Evolutionary conservation across 2,797 vertebrate genomes (phyloP).

Genomic region (Stomatorhinus walkeri): DNA sequence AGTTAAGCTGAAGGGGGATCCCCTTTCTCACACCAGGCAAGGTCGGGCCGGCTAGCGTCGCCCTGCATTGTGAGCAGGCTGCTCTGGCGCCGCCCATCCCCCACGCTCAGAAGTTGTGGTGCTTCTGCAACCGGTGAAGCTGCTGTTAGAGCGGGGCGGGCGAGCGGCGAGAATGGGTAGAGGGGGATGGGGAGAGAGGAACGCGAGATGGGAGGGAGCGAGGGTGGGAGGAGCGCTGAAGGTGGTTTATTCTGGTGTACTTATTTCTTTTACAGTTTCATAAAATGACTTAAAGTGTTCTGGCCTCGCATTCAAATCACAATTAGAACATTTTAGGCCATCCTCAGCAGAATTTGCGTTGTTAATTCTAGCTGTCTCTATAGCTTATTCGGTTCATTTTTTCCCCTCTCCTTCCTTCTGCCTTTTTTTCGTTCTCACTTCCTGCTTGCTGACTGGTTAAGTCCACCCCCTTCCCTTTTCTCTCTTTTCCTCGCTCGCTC

Average conservation of each 20-base stretch:
- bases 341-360: conserved; percentile 41
- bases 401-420: conserved; percentile 28
- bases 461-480: conserved; percentile 37
- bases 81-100: conserved; percentile 60
- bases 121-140: conserved; percentile 50
- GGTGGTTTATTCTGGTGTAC: conserved; percentile 37
- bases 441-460: conserved; percentile 43
- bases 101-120: conserved; percentile 65
- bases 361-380: conserved; percentile 37
- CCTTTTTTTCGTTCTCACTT: conserved; percentile 41
- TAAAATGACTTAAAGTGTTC: conserved; percentile 36
- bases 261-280: conserved; percentile 46
- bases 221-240: conserved; percentile 45
- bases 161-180: conserved; percentile 44
- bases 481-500: conserved; percentile 34
- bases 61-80: conserved; percentile 39
- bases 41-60: conserved; percentile 41
- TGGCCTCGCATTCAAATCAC: conserved; percentile 32
- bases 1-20: conserved; percentile 7
- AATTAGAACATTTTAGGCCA: conserved; percentile 31
- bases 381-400: conserved; percentile 38
- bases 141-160: conserved; percentile 48
- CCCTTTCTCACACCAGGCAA: conserved; percentile 42
- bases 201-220: conserved; percentile 31
- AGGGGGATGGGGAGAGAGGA: conserved; percentile 36